Base-by-base conservation (phyloP, 2,888 invertebrate species). In the Herminia tarsipennalis region DNA sequence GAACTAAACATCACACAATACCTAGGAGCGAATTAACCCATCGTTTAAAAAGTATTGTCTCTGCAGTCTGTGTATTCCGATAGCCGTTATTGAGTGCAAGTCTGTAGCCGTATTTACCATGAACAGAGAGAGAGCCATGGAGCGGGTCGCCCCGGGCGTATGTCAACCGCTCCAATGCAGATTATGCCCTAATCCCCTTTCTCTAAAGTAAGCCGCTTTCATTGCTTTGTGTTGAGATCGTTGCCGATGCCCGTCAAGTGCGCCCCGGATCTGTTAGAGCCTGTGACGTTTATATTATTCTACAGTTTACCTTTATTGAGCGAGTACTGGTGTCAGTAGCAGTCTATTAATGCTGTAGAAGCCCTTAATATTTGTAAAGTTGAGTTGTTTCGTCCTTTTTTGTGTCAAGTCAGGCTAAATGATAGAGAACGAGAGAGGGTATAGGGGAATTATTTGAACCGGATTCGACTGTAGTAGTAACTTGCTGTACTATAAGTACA, bases 141-240 rank as follows among this genome's bases (percentile, higher is more conserved):
- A 40, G 38, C 50, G 37, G 40, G 22, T 29, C 59, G 81, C 83
- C 75, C 66, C 71, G 78, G 79, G 83, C 86, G 82, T 84, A 83
- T 85, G 88, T 89, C 89, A 88, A 83, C 83, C 84, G 80, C 81
- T 81, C 76, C 76, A 70, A 70, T 78, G 76, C 84, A 88, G 88
- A 89, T 89, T 88, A 89, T 82, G 66, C 76, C 69, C 71, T 88
- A 88, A 89, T 87, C 88, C 85, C 82, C 81, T 85, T 86, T 85
- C 83, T 83, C 81, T 79, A 70, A 73, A 66, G 78, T 88, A 83
- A 89, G 88, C 88, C 79, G 83, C 86, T 88, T 88, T 85, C 85
- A 83, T 86, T 82, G 87, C 84, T 85, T 86, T 83, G 85, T 83
- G 78, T 78, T 75, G 80, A 81, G 81, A 81, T 79, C 76, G 78